Base-by-base conservation (phyloP, 1,140 invertebrate species). In the Danaus melanippus region DNA sequence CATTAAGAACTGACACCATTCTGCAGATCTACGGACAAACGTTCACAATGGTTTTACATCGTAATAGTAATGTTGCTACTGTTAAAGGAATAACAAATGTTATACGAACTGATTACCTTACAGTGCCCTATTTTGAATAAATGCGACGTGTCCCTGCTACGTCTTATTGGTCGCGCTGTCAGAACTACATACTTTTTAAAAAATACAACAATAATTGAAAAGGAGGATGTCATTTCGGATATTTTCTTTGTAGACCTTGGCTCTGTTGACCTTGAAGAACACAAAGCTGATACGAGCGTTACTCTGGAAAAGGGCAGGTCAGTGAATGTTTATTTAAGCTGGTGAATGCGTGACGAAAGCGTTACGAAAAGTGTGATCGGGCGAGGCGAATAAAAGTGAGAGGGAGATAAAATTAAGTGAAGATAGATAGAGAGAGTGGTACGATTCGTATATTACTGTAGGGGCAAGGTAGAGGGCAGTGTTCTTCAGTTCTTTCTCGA, bases 51-150 rank as follows among this genome's bases (percentile, higher is more conserved):
- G 80, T 83, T 48, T 10, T 45, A 12, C 32, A 32, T 0, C 5
- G 7, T 11, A 40, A 21, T 8, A 9, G 10, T 42, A 42, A 47
- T 55, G 42, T 50, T 46, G 4, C 2, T 12, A 7, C 9, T 10
- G 10, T 32, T 32, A 7, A 32, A 3, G 6, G 21, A 32, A 32
- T 32, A 32, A 32, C 21, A 32, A 7, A 32, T 32, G 21, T 32
- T 32, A 44, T 44, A 4, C 8, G 9, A 44, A 44, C 3, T 44
- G 12, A 8, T 56, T 6, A 40, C 8, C 21, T 59, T 53, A 0
- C 51, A 84, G 80, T 81, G 80, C 56, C 80, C 78, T 9, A 71
- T 84, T n/a, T 60, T 84, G 0, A 53, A 62, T 2, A 39, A 73
- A 10, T 71, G 69, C n/a, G 74, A 79, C 39, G 53, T 76, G 12